Conservation (phyloP, 2,888 invertebrate genomes). For the Thyatira batis region DNA sequence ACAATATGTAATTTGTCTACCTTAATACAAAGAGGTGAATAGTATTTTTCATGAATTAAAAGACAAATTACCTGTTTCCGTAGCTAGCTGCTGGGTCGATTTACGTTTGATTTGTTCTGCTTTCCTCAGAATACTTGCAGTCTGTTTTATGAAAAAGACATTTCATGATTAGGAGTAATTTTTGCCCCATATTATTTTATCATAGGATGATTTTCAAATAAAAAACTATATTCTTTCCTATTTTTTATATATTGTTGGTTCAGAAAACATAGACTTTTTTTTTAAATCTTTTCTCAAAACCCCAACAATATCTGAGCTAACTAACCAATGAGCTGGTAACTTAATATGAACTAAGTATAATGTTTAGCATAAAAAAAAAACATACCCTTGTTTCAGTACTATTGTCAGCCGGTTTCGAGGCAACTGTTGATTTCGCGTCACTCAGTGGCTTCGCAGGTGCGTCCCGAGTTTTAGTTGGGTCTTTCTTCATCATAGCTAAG, state of each 20-base stretch:
- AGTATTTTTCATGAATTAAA: too few relatives aligned
- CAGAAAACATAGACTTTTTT: too few relatives aligned
- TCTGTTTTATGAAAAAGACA: slow-evolving; percentile 28
- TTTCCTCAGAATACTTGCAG: slow-evolving; percentile 51
- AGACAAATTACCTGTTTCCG: slow-evolving; percentile 23
- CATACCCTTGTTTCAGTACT: slow-evolving; percentile 31
- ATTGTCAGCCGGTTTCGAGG: background rate
- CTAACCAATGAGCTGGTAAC: too few relatives aligned
- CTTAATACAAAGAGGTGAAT: background rate
- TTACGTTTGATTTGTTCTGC: slow-evolving; percentile 61
- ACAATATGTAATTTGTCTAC: slow-evolving; percentile 1
- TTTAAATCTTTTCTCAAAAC: too few relatives aligned
- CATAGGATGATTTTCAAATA: too few relatives aligned
- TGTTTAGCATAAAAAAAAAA: background rate
- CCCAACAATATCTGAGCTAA: too few relatives aligned
- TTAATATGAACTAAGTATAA: background rate
- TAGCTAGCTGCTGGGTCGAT: slow-evolving; percentile 26
- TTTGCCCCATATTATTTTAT: too few relatives aligned
- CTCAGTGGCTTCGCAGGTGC: slow-evolving; percentile 17
- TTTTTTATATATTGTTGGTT: too few relatives aligned
- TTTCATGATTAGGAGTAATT: slow-evolving; percentile 4
- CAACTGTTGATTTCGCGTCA: background rate
- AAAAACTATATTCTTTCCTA: too few relatives aligned
- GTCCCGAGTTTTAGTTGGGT: slow-evolving; percentile 10
- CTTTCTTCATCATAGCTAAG: slow-evolving; percentile 38